Evolutionary conservation across 2,113 vertebrate genomes (phyloP).

Genomic region (Seriola quinqueradiata): DNA sequence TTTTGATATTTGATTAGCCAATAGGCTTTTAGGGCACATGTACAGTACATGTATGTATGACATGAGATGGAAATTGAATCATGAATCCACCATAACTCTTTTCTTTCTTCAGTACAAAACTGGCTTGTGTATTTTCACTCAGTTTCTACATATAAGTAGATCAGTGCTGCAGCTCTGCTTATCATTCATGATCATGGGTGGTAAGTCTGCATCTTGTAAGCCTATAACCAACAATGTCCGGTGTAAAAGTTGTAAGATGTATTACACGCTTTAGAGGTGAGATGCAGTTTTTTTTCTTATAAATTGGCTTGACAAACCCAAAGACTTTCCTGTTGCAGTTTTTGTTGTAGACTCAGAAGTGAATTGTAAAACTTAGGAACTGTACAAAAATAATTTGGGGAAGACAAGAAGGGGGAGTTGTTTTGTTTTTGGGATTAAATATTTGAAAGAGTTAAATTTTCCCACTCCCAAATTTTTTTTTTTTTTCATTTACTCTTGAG

Average conservation of each 20-base stretch:
- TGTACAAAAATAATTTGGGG: constrained; percentile 1
- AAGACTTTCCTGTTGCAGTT: constrained; percentile 5
- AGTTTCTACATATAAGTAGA: background rate
- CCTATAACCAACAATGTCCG: constrained; percentile 17
- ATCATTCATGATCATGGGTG: constrained; percentile 3
- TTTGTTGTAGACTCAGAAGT: background rate
- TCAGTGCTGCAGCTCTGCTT: constrained; percentile 12
- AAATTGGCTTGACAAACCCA: background rate
- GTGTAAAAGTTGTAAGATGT: background rate
- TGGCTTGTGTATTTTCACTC: background rate
- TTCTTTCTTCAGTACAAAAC: constrained; percentile 13
- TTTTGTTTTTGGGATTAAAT: background rate
- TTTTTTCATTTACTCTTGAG: background rate
- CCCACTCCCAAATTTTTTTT: background rate
- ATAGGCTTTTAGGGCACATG: constrained; percentile 56
- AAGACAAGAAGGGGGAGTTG: background rate
- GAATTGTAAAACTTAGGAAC: background rate
- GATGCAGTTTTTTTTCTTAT: background rate
- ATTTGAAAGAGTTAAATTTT: background rate
- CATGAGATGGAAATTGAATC: constrained; percentile 41
- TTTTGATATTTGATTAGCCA: constrained; percentile 63
- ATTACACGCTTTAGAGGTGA: background rate
- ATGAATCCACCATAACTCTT: background rate
- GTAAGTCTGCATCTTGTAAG: constrained; percentile 2
- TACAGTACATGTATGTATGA: constrained; percentile 45